phyloP scores from a whole-genome alignment of 2,797 vertebrate species.

The Melanotaenia pygmaea region DNA sequence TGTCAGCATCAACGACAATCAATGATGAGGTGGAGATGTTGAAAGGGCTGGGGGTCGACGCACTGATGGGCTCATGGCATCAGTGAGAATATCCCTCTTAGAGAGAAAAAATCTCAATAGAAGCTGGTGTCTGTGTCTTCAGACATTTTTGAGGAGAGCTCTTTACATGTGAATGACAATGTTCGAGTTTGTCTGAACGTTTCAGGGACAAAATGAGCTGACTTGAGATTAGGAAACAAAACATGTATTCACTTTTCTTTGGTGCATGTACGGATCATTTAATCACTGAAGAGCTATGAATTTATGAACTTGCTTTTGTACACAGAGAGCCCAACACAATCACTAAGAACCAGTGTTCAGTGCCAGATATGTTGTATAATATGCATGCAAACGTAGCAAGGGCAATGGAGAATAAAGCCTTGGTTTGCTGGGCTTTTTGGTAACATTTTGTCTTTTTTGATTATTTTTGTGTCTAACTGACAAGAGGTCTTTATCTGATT shows the following conservation, averaged over 20 bases:
- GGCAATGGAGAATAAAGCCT: too few relatives aligned
- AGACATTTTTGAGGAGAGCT: neutral
- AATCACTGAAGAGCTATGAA: neutral
- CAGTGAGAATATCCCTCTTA: slow-evolving; percentile 69
- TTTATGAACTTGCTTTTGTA: neutral
- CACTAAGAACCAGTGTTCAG: neutral
- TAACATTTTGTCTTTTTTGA: neutral
- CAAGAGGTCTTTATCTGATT: neutral
- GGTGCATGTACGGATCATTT: neutral
- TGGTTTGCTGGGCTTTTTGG: neutral
- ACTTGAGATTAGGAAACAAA: neutral
- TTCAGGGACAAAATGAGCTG: slow-evolving; percentile 43
- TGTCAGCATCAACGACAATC: slow-evolving; percentile 75
- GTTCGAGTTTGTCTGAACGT: slow-evolving; percentile 21
- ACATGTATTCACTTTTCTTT: neutral
- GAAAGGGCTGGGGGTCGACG: slow-evolving; percentile 8
- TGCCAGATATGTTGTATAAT: neutral
- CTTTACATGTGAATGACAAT: too few relatives aligned
- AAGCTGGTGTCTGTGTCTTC: slow-evolving; percentile 42
- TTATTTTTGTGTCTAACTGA: neutral
- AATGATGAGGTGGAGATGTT: slow-evolving; percentile 42
- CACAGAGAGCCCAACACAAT: neutral
- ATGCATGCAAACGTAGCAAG: too few relatives aligned
- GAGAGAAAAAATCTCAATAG: slow-evolving; percentile 61
- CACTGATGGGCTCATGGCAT: slow-evolving; percentile 65